phyloP scores from a whole-genome alignment of 2,113 vertebrate genomes.

The Eupsittula cactorum region DNA sequence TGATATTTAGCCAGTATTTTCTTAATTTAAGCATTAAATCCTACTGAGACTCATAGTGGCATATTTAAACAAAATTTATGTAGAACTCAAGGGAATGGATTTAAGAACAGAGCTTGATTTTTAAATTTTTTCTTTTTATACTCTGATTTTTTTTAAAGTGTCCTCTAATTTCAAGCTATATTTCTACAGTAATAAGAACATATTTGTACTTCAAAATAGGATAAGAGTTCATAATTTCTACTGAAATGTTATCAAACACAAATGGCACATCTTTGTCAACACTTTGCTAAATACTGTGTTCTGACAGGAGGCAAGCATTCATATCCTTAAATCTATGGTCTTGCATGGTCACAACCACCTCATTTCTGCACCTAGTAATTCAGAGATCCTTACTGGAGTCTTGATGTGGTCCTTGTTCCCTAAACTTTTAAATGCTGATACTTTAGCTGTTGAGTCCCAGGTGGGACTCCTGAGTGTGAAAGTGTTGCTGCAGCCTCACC shows the following conservation, averaged over 20 bases:
- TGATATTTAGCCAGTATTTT: not conserved
- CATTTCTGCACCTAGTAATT: not conserved
- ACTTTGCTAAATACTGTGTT: not conserved
- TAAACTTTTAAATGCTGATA: not conserved
- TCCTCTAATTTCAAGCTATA: not conserved
- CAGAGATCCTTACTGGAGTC: not conserved
- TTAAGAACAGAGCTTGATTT: not conserved
- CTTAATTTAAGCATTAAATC: not conserved
- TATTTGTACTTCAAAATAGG: not conserved
- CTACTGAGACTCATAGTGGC: not conserved
- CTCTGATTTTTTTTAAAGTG: not conserved
- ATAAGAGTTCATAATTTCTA: not conserved
- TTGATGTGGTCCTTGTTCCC: not conserved
- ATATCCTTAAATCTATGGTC: not conserved
- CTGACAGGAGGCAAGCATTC: not conserved
- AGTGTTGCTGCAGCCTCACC: not conserved
- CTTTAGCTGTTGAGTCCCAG: not conserved
- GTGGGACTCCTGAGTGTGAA: not conserved
- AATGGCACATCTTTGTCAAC: not conserved
- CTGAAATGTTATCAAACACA: not conserved
- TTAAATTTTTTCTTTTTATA: not conserved
- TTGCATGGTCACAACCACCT: not conserved
- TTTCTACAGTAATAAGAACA: not conserved
- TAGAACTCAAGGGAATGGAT: not conserved
- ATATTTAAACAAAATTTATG: not conserved